Percentiles rank a stretch among this genome's conserved stretches.
Evolutionary conservation across 2,113 vertebrate genomes (phyloP).

Genomic region (Protomyctophum bolini): DNA sequence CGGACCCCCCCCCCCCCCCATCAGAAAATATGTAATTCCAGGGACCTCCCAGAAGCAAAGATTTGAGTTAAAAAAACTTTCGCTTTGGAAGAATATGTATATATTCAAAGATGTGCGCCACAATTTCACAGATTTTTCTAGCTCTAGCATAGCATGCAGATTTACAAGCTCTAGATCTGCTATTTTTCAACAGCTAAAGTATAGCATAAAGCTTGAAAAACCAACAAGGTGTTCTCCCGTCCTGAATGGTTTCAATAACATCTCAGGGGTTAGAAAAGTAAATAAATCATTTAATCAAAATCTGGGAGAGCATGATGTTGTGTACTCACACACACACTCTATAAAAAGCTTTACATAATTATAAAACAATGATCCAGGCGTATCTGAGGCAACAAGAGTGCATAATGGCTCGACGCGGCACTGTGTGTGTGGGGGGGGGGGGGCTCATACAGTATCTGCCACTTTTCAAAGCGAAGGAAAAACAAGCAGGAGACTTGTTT

Average conservation of each 20-base stretch:
- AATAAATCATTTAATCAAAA: neutral
- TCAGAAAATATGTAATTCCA: no score
- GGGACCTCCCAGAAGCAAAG: no score
- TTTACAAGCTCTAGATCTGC: no score
- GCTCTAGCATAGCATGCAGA: no score
- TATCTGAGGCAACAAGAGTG: slow-evolving; percentile 25
- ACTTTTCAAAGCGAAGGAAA: slow-evolving; percentile 55
- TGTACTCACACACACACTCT: neutral
- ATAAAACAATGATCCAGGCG: slow-evolving; percentile 41
- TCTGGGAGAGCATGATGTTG: neutral
- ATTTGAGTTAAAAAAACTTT: no score
- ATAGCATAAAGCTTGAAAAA: neutral
- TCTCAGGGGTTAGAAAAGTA: neutral
- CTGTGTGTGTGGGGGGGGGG: no score
- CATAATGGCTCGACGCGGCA: slow-evolving; percentile 19
- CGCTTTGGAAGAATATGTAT: no score
- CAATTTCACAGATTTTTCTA: no score
- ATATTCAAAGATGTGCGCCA: no score
- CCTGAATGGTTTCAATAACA: neutral
- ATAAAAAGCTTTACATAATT: slow-evolving; percentile 15
- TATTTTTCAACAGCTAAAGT: neutral
- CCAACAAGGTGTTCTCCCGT: no score
- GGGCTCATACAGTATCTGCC: slow-evolving; percentile 1
- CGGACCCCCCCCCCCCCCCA: no score
- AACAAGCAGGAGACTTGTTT: slow-evolving; percentile 39